Percentiles rank a stretch among this genome's conserved stretches.
Conservation (phyloP, 2,888 invertebrate species). For the Pachymerium ferrugineum region DNA sequence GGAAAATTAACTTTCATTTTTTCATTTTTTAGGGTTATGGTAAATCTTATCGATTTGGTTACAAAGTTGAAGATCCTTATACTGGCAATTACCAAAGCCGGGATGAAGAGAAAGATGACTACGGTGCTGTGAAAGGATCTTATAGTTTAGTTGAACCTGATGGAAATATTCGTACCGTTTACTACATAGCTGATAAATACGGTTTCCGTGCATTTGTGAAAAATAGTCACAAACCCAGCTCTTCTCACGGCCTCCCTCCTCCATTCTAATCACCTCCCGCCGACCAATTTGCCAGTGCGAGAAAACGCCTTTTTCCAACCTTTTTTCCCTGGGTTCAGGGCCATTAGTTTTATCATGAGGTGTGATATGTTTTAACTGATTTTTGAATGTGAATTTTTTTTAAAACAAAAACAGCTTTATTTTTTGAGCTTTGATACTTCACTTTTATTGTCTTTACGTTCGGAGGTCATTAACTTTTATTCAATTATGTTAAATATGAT, state of each 20-base stretch:
- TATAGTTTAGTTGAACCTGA: conserved; percentile 45
- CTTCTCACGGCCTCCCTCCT: conserved; percentile 15
- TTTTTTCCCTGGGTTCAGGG: neutral
- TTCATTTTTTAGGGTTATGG: conserved; percentile 35
- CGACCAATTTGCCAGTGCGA: conserved; percentile 44
- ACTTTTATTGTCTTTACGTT: neutral
- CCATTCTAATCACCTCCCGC: neutral
- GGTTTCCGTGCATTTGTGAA: conserved; percentile 36
- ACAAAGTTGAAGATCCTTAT: conserved; percentile 36
- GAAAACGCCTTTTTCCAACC: too few relatives aligned
- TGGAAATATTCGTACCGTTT: conserved; percentile 44
- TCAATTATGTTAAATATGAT: too few relatives aligned
- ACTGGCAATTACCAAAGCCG: conserved; percentile 36
- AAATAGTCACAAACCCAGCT: conserved; percentile 36
- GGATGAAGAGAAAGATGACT: conserved; percentile 35
- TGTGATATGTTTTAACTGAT: neutral
- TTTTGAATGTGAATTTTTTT: neutral
- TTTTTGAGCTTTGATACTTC: too few relatives aligned
- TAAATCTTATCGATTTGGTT: conserved; percentile 35
- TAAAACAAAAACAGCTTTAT: neutral
- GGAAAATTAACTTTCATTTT: too few relatives aligned
- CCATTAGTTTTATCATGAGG: neutral
- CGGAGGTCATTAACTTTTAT: neutral
- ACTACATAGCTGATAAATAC: conserved; percentile 45
- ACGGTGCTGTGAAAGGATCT: conserved; percentile 45